These are phyloP conservation scores for Ceyx melanurus DNA, from an alignment of 2,113 vertebrate species.

Conservation along the genomic window DNA sequence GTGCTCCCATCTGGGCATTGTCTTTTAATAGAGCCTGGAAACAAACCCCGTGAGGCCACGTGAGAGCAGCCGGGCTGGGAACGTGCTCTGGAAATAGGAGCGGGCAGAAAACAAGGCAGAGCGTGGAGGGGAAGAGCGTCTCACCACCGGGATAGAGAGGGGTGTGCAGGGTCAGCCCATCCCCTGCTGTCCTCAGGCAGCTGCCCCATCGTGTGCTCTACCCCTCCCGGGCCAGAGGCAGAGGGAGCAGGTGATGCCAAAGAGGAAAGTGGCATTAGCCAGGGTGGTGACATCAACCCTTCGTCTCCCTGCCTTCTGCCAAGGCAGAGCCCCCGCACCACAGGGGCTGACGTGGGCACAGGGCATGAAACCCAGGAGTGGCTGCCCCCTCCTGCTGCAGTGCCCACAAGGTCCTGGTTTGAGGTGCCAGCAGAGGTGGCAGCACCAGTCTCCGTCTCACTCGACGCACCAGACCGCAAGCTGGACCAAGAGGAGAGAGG, in stretches of 20 bases:
- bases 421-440: not conserved
- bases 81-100: constrained; percentile 64
- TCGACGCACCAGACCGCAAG: no score
- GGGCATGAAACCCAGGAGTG: not conserved
- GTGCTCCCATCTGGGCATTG: constrained; percentile 63
- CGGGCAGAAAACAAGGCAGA: not conserved
- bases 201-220: not conserved
- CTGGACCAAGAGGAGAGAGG: not conserved
- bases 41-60: constrained; percentile 52
- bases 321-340: not conserved
- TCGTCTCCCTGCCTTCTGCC: not conserved
- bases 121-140: not conserved
- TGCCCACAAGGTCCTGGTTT: not conserved
- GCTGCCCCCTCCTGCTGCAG: not conserved
- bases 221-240: not conserved
- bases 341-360: accelerated
- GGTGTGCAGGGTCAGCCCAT: not conserved
- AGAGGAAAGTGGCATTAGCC: not conserved
- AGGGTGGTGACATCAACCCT: not conserved
- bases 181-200: no score
- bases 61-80: constrained; percentile 32
- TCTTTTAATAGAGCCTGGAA: constrained; percentile 79
- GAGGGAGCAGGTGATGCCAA: not conserved
- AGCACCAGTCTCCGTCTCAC: accelerated
- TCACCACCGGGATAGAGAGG: accelerated